Evolutionary conservation across 2,888 invertebrate genomes (phyloP).

Genomic region (Chloroclysta siterata): DNA sequence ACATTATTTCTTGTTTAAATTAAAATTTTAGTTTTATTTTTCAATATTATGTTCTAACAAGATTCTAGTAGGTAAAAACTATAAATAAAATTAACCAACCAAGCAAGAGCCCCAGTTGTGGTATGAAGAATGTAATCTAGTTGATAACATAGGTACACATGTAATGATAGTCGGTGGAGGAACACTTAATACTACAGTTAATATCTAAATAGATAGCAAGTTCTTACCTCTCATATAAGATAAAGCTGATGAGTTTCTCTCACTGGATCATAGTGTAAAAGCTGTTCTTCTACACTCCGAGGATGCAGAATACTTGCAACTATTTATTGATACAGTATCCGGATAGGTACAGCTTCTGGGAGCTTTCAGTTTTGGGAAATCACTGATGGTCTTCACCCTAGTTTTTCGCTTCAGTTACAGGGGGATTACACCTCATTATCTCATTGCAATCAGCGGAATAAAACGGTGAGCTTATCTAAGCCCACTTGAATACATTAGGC

Average conservation of each 20-base stretch:
- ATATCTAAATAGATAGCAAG: background rate
- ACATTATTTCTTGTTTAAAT: too few species aligned
- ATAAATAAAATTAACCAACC: background rate
- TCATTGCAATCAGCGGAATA: background rate
- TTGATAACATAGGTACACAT: background rate
- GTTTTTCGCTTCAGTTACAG: slow-evolving; percentile 11
- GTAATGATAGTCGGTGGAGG: background rate
- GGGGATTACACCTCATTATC: slow-evolving; percentile 1
- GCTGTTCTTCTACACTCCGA: slow-evolving; percentile 3
- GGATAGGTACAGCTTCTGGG: slow-evolving; percentile 11
- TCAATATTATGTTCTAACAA: slow-evolving; percentile 9
- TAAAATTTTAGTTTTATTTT: too few species aligned
- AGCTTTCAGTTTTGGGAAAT: slow-evolving; percentile 23
- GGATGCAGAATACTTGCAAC: background rate
- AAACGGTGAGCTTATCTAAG: background rate
- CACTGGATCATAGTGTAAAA: slow-evolving; percentile 13
- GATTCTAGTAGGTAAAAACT: slow-evolving; percentile 7
- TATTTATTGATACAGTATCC: slow-evolving; percentile 4
- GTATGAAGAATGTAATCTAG: background rate
- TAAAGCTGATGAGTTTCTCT: slow-evolving; percentile 8
- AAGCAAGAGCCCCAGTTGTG: background rate
- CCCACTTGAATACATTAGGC: background rate
- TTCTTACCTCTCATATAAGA: slow-evolving; percentile 21
- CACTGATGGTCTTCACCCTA: slow-evolving; percentile 9
- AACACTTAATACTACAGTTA: background rate